Conservation (phyloP, 2,888 invertebrate species). For the Phasia obesa region DNA sequence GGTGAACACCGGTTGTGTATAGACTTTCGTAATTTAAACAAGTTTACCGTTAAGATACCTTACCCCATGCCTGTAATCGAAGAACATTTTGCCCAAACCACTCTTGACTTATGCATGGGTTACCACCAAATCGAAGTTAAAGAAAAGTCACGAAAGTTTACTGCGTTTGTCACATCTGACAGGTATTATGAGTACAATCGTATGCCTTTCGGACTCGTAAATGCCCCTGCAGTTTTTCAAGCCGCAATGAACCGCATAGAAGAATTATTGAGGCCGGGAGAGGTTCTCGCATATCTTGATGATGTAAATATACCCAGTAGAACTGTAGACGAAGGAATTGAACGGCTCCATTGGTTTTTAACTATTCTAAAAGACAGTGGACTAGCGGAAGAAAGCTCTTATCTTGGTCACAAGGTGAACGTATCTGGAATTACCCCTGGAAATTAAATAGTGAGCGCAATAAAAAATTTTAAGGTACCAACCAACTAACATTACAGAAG, state of each 20-base stretch:
- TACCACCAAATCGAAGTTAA: slow-evolving; percentile 67
- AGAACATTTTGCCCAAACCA: slow-evolving; percentile 67
- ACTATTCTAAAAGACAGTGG: slow-evolving; percentile 21
- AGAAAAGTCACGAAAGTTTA: slow-evolving; percentile 42
- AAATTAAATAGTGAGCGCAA: slow-evolving; percentile 7
- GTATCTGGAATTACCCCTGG: slow-evolving; percentile 9
- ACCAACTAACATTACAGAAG: slow-evolving; percentile 51
- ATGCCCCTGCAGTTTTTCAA: slow-evolving; percentile 65
- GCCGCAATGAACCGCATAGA: neutral
- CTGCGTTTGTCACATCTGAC: slow-evolving; percentile 62
- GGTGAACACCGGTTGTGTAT: no score
- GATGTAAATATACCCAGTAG: neutral
- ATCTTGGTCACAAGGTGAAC: neutral
- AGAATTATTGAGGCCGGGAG: neutral
- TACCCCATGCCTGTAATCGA: slow-evolving; percentile 60
- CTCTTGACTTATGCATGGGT: slow-evolving; percentile 58
- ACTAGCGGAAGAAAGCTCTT: neutral
- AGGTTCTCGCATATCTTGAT: neutral
- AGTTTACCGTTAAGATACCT: no score
- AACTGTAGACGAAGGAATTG: neutral
- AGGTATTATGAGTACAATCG: slow-evolving; percentile 67
- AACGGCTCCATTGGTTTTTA: slow-evolving; percentile 33
- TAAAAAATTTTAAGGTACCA: slow-evolving; percentile 38
- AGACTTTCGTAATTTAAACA: no score
- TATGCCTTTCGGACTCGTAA: slow-evolving; percentile 68